phyloP scores from a whole-genome alignment of 2,888 invertebrate species.

The Drosophila neotestacea region DNA sequence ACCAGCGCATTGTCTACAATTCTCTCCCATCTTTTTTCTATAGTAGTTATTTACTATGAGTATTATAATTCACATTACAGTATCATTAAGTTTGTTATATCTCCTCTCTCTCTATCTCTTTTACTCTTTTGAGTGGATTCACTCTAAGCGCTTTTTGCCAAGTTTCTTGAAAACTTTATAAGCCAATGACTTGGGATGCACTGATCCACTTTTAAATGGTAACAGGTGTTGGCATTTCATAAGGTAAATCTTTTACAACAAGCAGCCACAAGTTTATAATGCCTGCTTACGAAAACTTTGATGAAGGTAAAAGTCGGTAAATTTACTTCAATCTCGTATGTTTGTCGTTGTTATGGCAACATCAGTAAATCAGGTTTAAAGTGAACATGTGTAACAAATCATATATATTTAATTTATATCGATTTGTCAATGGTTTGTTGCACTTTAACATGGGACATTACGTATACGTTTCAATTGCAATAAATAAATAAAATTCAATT shows the following conservation, averaged over 20 bases:
- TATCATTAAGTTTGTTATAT: constrained; percentile 37
- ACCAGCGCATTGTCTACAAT: constrained; percentile 21
- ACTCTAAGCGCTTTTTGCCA: constrained; percentile 37
- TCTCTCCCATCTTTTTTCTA: constrained; percentile 3
- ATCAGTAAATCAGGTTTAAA: background rate
- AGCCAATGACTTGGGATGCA: constrained; percentile 55
- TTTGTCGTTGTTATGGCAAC: background rate
- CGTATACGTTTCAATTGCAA: constrained; percentile 19
- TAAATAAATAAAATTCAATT: constrained; percentile 47
- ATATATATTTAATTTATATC: background rate
- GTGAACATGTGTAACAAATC: background rate
- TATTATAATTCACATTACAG: constrained; percentile 44
- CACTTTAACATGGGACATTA: no score
- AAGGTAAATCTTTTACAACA: constrained; percentile 33
- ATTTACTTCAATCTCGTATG: constrained; percentile 40
- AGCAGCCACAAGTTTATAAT: constrained; percentile 15
- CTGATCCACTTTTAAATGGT: constrained; percentile 66
- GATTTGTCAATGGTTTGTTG: background rate
- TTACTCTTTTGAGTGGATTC: constrained; percentile 33
- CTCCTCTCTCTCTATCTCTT: background rate
- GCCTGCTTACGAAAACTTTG: constrained; percentile 32
- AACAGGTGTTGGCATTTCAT: constrained; percentile 68
- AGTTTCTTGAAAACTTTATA: constrained; percentile 61
- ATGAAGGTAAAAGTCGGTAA: constrained; percentile 42
- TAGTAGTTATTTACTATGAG: constrained; percentile 3